Percentiles rank a stretch among this genome's conserved stretches.
Conservation (phyloP, 2,113 vertebrate species). For the Zosterops borbonicus region DNA sequence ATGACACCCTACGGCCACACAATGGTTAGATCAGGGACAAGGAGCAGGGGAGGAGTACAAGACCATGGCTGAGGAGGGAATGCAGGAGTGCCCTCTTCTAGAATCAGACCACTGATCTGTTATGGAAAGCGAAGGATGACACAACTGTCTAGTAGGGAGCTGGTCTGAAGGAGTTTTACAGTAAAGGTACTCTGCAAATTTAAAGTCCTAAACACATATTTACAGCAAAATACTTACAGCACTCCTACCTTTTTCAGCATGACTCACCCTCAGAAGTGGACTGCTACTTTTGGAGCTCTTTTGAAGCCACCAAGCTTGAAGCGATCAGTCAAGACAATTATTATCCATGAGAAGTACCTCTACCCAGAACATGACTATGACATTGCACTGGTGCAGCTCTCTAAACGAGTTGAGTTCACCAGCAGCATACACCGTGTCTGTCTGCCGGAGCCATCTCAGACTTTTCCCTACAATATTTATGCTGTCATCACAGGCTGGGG, state of each 20-base stretch:
- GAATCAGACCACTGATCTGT: not conserved
- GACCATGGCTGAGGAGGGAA: not conserved
- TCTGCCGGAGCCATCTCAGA: conserved; percentile 78
- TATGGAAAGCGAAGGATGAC: not conserved
- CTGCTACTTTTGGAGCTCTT: conserved; percentile 80
- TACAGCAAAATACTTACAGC: conserved; percentile 1
- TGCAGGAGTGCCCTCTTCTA: not conserved
- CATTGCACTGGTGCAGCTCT: conserved; percentile 88
- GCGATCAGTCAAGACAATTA: conserved; percentile 77
- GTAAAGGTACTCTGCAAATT: not conserved
- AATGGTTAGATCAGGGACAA: not conserved
- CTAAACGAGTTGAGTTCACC: conserved; percentile 72
- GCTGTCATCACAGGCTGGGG: conserved; percentile 89
- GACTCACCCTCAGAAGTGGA: conserved; percentile 80
- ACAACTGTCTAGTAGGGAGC: not conserved
- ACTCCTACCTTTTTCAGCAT: conserved; percentile 50
- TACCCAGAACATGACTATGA: conserved; percentile 78
- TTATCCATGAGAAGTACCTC: conserved; percentile 83
- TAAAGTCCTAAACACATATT: not conserved
- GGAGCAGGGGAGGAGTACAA: not conserved
- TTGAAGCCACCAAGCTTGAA: conserved; percentile 65
- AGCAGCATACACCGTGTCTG: conserved; percentile 81
- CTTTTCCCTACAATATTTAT: conserved; percentile 64
- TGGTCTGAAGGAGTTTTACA: not conserved
- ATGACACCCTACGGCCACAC: not conserved